These are phyloP conservation scores for Rachycentron canadum DNA, from an alignment of 2,797 vertebrate species.

Conservation along the genomic window DNA sequence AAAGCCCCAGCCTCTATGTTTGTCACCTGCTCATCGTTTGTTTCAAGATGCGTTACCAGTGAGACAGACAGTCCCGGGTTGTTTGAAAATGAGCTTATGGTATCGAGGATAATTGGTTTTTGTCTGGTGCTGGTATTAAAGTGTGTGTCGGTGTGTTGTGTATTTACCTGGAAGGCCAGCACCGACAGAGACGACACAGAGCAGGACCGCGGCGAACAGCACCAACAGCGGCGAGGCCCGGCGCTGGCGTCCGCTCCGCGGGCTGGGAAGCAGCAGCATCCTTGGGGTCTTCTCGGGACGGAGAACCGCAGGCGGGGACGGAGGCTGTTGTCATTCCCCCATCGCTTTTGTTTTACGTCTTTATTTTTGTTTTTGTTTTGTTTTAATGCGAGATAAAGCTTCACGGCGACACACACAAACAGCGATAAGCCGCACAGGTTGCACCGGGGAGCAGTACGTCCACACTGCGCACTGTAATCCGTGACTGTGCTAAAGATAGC, in stretches of 20 bases:
- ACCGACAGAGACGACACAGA: conserved; percentile 62
- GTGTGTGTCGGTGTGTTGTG: background rate
- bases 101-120: background rate
- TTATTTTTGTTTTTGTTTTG: background rate
- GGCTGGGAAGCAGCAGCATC: conserved; percentile 76
- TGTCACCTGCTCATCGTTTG: background rate
- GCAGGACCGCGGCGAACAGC: conserved; percentile 59
- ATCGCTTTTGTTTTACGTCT: conserved; percentile 38
- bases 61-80: background rate
- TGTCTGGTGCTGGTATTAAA: background rate
- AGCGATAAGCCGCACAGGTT: conserved; percentile 17
- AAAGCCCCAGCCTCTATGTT: background rate
- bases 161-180: conserved; percentile 76
- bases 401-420: background rate
- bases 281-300: conserved; percentile 68
- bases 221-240: conserved; percentile 72
- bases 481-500: conserved; percentile 81
- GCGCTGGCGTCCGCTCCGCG: conserved; percentile 58
- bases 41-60: conserved; percentile 2
- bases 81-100: background rate
- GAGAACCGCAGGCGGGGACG: conserved; percentile 50
- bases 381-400: background rate
- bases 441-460: conserved; percentile 37
- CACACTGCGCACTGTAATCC: conserved; percentile 73
- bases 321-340: conserved; percentile 78